Evolutionary conservation across 2,888 invertebrate species (phyloP).

Genomic region (Dryomyza anilis): DNA sequence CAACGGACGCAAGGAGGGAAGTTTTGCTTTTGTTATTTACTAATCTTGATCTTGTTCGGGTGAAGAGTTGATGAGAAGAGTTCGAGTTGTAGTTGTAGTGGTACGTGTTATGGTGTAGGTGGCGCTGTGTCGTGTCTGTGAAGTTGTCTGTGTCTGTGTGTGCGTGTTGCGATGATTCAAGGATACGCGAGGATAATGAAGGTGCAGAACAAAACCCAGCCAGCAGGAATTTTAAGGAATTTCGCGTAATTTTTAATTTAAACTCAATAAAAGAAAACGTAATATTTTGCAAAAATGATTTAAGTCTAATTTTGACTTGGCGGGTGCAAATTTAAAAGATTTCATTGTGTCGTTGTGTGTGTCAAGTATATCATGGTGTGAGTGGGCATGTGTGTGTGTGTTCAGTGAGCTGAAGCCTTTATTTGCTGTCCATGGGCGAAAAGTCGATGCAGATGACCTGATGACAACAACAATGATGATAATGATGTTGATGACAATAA

Average conservation of each 20-base stretch:
- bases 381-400: not conserved
- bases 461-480: not conserved
- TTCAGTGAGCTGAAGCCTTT: not conserved
- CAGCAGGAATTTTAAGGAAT: too few relatives aligned
- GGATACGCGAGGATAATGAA: not conserved
- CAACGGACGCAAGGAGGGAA: conserved; percentile 29
- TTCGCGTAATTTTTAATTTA: too few relatives aligned
- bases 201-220: too few relatives aligned
- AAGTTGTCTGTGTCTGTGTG: not conserved
- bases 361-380: not conserved
- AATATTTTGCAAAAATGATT: too few relatives aligned
- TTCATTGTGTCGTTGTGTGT: not conserved
- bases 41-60: conserved; percentile 38
- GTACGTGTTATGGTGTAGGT: conserved; percentile 9
- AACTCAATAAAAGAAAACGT: not conserved
- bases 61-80: too few relatives aligned
- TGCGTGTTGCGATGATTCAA: not conserved
- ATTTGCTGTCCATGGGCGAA: conserved; percentile 2
- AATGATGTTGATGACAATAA: too few relatives aligned
- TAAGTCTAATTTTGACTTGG: too few relatives aligned
- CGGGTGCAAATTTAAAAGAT: too few relatives aligned
- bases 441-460: not conserved
- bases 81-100: conserved; percentile 28
- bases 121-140: not conserved
- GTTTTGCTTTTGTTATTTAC: conserved; percentile 43